phyloP scores from a whole-genome alignment of 2,113 vertebrate genomes.

The Ophthalmolycus amberensis region DNA sequence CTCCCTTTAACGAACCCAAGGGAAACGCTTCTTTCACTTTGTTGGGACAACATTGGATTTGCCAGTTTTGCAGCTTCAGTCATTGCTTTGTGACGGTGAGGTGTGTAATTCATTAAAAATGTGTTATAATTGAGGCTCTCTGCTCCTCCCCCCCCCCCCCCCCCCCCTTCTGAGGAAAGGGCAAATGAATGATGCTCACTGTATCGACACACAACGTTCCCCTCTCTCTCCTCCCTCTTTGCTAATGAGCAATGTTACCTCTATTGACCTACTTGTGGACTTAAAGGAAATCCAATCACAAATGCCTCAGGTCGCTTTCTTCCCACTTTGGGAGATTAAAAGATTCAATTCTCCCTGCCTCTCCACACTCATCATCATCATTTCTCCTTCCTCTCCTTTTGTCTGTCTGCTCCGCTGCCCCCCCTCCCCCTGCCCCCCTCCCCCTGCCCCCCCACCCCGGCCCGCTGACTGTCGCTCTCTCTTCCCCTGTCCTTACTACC shows the following conservation, averaged over 20 bases:
- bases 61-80: not conserved
- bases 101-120: constrained; percentile 12
- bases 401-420: constrained; percentile 43
- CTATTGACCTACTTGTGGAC: constrained; percentile 83
- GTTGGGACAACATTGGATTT: not conserved
- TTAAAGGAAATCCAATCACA: constrained; percentile 85
- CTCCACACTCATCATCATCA: constrained; percentile 78
- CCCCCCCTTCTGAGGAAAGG: constrained; percentile 54
- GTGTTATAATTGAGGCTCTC: not conserved
- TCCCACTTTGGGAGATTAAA: constrained; percentile 85
- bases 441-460: constrained; percentile 7
- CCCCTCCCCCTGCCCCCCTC: too few relatives aligned
- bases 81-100: not conserved
- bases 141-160: constrained; percentile 11
- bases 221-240: constrained; percentile 54
- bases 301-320: constrained; percentile 81
- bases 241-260: constrained; percentile 80
- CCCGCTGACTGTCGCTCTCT: constrained; percentile 13
- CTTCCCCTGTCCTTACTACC: not conserved
- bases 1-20: not conserved
- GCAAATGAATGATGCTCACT: constrained; percentile 70
- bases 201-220: constrained; percentile 71
- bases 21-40: not conserved
- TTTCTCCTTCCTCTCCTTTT: constrained; percentile 67
- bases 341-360: constrained; percentile 82